Evolutionary conservation across 2,797 vertebrate genomes (phyloP).

Genomic region (Pangasius sanitwongsei): DNA sequence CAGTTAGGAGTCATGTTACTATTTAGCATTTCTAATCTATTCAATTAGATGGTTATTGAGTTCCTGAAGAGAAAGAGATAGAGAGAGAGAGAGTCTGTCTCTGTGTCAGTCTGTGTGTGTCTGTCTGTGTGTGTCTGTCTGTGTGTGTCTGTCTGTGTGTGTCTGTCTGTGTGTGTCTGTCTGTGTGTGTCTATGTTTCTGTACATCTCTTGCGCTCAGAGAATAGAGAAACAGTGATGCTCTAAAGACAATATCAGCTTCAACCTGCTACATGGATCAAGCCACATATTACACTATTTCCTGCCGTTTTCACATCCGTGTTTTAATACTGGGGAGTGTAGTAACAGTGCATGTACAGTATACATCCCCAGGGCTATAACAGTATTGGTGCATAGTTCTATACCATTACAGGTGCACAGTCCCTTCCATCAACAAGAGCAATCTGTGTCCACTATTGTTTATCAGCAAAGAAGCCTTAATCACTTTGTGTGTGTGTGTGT

Average conservation of each 20-base stretch:
- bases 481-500: neutral
- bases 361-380: neutral
- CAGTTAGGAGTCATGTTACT: neutral
- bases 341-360: neutral
- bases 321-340: neutral
- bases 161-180: too few species aligned
- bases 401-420: neutral
- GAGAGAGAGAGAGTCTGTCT: too few species aligned
- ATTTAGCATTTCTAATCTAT: neutral
- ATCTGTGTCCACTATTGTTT: slow-evolving; percentile 13
- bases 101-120: too few species aligned
- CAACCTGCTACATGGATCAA: neutral
- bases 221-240: neutral
- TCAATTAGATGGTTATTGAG: neutral
- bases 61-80: neutral
- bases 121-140: too few species aligned
- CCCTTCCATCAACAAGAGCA: neutral
- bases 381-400: too few species aligned
- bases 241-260: neutral
- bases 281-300: neutral
- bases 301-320: neutral
- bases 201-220: neutral
- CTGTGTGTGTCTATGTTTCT: too few species aligned
- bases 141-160: too few species aligned
- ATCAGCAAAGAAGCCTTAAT: slow-evolving; percentile 2